Evolutionary conservation across 2,888 invertebrate genomes (phyloP), one percentile per base, ranked within the genome.

Genomic region (Caenorhabditis wallacei): DNA sequence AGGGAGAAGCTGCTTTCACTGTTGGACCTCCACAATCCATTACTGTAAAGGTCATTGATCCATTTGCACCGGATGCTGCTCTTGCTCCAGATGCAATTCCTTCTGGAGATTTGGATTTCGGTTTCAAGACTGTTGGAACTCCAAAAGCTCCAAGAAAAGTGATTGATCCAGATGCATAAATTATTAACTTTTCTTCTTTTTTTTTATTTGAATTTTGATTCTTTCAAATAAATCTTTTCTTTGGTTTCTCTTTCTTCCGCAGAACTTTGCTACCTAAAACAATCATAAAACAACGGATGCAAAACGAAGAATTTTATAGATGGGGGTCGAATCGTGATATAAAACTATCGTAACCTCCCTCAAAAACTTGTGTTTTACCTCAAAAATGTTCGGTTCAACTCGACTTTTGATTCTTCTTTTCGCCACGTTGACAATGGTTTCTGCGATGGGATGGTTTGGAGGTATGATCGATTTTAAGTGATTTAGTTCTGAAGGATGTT

Each of bases 111-210:
- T 46, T 66, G 46, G 76, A 76, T 22, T 76, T 76, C 35, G 59
- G 40, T n/a, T 48, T 76, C 61, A 59, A 68, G 16, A 35, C 59
- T 10, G 68, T 68, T 8, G 68, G 59, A 35, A 68, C 51, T 1
- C 76, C 76, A 26, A 76, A 68, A 59, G 22, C 68, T 10, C 76
- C 76, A 20, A 68, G 76, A 53, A 59, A 59, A 16, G 68, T 68
- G 0, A 35, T 76, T 11, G 68, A 76, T 68, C 76, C 68, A 0
- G 76, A 76, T 76, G 66, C 68, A 51, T 76, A 40, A 76, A 30
- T 30, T 30, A 8, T n/a, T n/a, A n/a, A n/a, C n/a, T n/a, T n/a
- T 26, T 35, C 11, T 22, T n/a, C n/a, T 51, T 13, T 51, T 26
- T n/a, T 68, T 37, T n/a, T 4, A 20, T n/a, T 10, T 26, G 40